Percentiles rank a stretch among this genome's conserved stretches.
phyloP scores from a whole-genome alignment of 2,797 vertebrate genomes.

The Florisuga fusca region DNA sequence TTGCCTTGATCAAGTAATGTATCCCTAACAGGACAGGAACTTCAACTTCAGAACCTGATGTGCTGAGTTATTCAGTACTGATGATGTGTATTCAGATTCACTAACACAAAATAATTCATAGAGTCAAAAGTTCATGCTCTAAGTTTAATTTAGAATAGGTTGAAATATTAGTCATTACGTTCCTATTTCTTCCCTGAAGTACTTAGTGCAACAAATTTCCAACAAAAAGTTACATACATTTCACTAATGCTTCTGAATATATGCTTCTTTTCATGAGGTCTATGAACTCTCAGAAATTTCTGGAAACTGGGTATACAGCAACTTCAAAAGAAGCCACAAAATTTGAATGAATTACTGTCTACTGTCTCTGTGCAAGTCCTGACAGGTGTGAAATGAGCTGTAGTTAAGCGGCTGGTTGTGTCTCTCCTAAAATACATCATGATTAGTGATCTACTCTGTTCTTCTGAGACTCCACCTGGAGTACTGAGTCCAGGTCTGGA shows the following conservation, averaged over 20 bases:
- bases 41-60: not conserved
- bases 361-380: not conserved
- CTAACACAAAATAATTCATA: not conserved
- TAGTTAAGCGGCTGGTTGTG: not conserved
- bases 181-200: constrained; percentile 15
- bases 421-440: not conserved
- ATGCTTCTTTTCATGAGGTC: not conserved
- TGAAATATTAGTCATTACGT: not conserved
- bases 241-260: not conserved
- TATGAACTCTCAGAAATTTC: not conserved
- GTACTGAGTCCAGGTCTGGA: no score
- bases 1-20: not conserved
- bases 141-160: constrained; percentile 11
- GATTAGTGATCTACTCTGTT: not conserved
- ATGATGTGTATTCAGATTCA: not conserved
- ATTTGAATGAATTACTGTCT: not conserved
- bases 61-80: not conserved
- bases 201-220: not conserved
- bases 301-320: not conserved
- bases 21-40: not conserved
- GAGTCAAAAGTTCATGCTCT: not conserved
- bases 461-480: no score
- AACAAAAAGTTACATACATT: not conserved
- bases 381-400: not conserved
- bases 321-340: not conserved